phyloP scores from a whole-genome alignment of 2,113 vertebrate genomes.

The Cavia aperea region DNA sequence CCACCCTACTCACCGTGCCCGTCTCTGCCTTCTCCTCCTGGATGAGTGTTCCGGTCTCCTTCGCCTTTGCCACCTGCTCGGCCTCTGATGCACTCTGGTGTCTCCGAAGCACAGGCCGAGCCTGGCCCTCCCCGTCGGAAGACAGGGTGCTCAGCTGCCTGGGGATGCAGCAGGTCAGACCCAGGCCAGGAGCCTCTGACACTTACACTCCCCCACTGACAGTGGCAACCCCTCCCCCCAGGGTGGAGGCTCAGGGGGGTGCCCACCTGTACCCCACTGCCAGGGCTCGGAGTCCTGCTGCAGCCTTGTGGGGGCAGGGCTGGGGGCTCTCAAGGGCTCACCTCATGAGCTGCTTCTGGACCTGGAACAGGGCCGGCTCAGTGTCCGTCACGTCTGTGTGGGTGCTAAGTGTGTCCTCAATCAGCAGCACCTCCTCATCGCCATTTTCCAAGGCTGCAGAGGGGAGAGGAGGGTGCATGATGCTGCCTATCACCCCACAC shows the following conservation, averaged over 20 bases:
- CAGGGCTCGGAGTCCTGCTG: neutral
- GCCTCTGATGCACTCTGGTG: slow-evolving; percentile 75
- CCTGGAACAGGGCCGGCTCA: slow-evolving; percentile 82
- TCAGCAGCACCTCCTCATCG: slow-evolving; percentile 81
- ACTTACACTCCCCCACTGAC: neutral
- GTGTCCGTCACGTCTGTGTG: slow-evolving; percentile 87
- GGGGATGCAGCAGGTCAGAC: slow-evolving; percentile 39
- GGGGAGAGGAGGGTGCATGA: neutral
- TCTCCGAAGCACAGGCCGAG: slow-evolving; percentile 76
- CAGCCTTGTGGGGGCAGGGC: neutral
- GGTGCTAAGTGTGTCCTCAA: slow-evolving; percentile 89
- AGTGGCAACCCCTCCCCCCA: neutral
- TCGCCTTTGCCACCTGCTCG: slow-evolving; percentile 73
- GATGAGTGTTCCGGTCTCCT: slow-evolving; percentile 75
- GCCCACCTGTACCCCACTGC: neutral
- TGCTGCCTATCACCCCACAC: neutral
- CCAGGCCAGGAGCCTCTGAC: neutral
- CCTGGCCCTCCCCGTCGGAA: slow-evolving; percentile 82
- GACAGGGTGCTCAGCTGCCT: slow-evolving; percentile 93
- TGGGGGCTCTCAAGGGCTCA: slow-evolving; percentile 59
- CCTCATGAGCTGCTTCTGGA: slow-evolving; percentile 90
- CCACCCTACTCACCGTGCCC: slow-evolving; percentile 78
- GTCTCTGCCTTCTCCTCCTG: slow-evolving; percentile 85
- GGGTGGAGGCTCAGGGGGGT: neutral
- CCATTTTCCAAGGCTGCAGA: slow-evolving; percentile 69